Percentiles rank a stretch among this genome's conserved stretches.
Conservation (phyloP, 2,797 vertebrate genomes). For the Yasuhikotakia modesta region DNA sequence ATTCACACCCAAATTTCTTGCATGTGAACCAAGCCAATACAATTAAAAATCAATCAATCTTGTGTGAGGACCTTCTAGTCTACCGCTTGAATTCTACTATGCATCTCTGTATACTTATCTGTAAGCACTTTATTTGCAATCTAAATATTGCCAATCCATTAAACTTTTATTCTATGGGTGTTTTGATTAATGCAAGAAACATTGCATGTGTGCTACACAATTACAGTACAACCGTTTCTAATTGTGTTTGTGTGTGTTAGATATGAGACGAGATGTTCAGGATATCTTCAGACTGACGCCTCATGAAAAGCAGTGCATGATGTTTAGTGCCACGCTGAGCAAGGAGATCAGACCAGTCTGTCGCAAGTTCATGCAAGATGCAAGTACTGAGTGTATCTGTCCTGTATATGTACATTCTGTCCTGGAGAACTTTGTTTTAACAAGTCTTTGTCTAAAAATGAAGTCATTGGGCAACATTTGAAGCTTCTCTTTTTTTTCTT, state of each 20-base stretch:
- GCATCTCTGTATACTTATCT: too few species aligned
- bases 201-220: neutral
- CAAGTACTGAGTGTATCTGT: conserved; percentile 68
- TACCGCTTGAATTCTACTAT: too few species aligned
- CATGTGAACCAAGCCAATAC: too few species aligned
- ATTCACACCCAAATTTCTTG: too few species aligned
- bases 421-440: too few species aligned
- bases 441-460: neutral
- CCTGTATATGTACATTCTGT: neutral
- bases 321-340: conserved; percentile 90
- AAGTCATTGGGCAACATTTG: neutral
- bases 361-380: conserved; percentile 92
- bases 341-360: conserved; percentile 89
- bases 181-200: too few species aligned
- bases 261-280: conserved; percentile 88
- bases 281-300: conserved; percentile 88
- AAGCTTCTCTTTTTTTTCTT: neutral
- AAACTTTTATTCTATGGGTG: too few species aligned
- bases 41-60: too few species aligned
- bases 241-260: conserved; percentile 62
- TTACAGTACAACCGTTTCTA: too few species aligned
- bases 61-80: too few species aligned
- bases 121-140: too few species aligned
- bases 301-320: conserved; percentile 91
- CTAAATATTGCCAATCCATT: too few species aligned